Evolutionary conservation across 92 coral and sea anemone genomes (phyloP).

Genomic region (Anthopleura xanthogrammica): DNA sequence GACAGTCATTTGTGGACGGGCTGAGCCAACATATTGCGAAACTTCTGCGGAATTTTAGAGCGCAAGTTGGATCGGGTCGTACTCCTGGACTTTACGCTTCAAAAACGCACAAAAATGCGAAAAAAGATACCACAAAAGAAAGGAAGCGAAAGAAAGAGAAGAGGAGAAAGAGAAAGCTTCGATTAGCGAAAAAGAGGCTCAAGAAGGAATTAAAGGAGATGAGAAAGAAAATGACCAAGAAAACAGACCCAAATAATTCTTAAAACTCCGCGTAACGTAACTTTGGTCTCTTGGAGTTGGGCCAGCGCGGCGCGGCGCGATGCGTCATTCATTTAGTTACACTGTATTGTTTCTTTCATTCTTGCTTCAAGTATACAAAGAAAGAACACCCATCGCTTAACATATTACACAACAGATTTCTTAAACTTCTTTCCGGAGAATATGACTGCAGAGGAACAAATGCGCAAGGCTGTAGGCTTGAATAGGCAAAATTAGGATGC

Average conservation of each 20-base stretch:
- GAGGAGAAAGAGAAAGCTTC: conserved; percentile 33
- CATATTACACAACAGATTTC: not conserved
- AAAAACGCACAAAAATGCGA: conserved; percentile 35
- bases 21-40: conserved; percentile 71
- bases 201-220: conserved; percentile 25
- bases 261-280: not conserved
- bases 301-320: not conserved
- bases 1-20: conserved; percentile 64
- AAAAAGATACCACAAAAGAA: conserved; percentile 21
- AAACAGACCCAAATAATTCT: not conserved
- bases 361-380: not conserved
- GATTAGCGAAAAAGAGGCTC: conserved; percentile 29
- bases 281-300: not conserved
- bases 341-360: not conserved
- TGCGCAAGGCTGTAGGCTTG: no score
- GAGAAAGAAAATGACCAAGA: conserved; percentile 20
- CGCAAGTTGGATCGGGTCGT: conserved; percentile 33
- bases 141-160: conserved; percentile 44
- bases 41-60: conserved; percentile 60
- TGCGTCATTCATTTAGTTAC: not conserved
- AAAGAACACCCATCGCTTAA: not conserved
- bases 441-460: not conserved
- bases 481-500: no score
- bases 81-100: conserved; percentile 22
- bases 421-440: not conserved